Evolutionary conservation across 2,888 invertebrate genomes (phyloP), one percentile per base, ranked within the genome.

Genomic region (Chrysomela aeneicollis): DNA sequence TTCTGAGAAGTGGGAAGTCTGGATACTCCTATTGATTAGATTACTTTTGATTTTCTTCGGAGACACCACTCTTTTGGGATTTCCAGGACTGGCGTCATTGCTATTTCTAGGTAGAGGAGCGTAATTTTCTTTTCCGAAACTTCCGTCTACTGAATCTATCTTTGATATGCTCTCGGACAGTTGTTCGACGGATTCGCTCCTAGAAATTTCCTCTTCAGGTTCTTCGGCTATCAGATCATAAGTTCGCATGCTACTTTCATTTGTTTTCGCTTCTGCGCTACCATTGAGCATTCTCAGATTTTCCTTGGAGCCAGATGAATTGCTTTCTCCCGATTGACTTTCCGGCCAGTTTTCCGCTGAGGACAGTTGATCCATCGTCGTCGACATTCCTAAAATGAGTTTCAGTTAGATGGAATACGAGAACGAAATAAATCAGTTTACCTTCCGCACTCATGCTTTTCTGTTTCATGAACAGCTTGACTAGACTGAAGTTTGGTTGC

Each of bases 381-480:
- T 82, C 63, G 88, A 88, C 74, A 88, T 86, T 4, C 80, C 81
- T 81, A 52, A 35, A 68, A 21, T 1, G 6, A 53, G 35, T 3
- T 35, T 10, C 35, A 35, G 6, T 64, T 30, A 59, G 35, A 62
- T 30, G 17, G 26, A 52, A 30, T 12, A 47, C 19, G 6, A 26
- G 6, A 26, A 26, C 6, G 6, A 26, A 6, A 26, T 26, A 6
- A 26, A 3, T 26, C 6, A 5, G 26, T 26, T 89, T 90, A 63
- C 90, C 90, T 80, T 93, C 92, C 61, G 89, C 90, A 71, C 92
- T 92, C 84, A 88, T 89, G 80, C 93, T 93, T 81, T 93, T 93
- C 79, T 94, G 94, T 81, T 94, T 94, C 87, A 95, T 94, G 79
- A 94, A 95, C 71, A 94, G 85, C 82, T 92, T 92, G 49, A 95